These are phyloP conservation scores for Cylas formicarius DNA, from an alignment of 1,140 invertebrate species.

Conservation along the genomic window DNA sequence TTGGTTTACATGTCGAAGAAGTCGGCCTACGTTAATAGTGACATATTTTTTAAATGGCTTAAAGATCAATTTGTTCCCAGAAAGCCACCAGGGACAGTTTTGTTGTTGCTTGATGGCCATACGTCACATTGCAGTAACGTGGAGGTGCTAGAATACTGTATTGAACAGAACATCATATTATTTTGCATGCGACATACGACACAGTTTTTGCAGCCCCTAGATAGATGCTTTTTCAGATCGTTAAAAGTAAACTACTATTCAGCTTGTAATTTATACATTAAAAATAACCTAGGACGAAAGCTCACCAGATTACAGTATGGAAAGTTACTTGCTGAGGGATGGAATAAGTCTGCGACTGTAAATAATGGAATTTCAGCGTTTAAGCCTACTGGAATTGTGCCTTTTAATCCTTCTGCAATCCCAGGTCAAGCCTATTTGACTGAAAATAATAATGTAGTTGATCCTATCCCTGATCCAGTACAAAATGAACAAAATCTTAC, in stretches of 20 bases:
- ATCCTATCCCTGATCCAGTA: no score
- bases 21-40: constrained; percentile 36
- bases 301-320: constrained; percentile 17
- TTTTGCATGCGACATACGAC: constrained; percentile 35
- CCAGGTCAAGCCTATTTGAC: constrained; percentile 21
- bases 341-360: constrained; percentile 13
- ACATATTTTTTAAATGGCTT: constrained; percentile 31
- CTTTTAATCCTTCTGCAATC: constrained; percentile 15
- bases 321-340: constrained; percentile 11
- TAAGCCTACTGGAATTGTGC: constrained; percentile 17
- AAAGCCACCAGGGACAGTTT: constrained; percentile 24
- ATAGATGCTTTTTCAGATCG: constrained; percentile 30
- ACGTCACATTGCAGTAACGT: constrained; percentile 19
- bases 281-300: constrained; percentile 13
- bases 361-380: constrained; percentile 22
- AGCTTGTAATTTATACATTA: constrained; percentile 19
- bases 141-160: constrained; percentile 31
- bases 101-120: constrained; percentile 28
- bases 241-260: constrained; percentile 18
- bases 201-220: constrained; percentile 37
- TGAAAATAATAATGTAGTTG: no score
- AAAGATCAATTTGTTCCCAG: constrained; percentile 17
- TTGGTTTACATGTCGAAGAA: constrained; percentile 29
- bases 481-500: no score
- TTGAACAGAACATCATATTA: constrained; percentile 33